Evolutionary conservation across 2,888 invertebrate genomes (phyloP).

Genomic region (Acrocyrtus sp.): DNA sequence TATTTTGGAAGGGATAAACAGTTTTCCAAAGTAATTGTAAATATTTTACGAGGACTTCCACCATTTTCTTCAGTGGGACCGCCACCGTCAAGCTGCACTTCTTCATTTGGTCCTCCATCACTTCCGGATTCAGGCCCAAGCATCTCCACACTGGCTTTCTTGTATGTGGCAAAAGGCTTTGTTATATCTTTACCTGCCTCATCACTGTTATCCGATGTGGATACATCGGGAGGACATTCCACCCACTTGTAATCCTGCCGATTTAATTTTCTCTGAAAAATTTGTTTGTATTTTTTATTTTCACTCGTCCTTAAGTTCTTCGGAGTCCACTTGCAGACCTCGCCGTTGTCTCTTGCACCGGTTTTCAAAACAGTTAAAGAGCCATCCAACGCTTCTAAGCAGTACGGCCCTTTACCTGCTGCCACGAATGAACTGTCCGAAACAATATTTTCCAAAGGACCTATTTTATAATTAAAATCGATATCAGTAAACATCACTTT

Average conservation of each 20-base stretch:
- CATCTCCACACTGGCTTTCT: background rate
- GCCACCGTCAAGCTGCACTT: background rate
- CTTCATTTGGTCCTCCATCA: conserved; percentile 4
- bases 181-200: background rate
- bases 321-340: conserved; percentile 29
- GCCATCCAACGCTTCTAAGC: background rate
- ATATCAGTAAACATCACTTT: conserved; percentile 19
- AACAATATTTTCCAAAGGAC: conserved; percentile 7
- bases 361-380: background rate
- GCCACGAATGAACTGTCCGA: conserved; percentile 18
- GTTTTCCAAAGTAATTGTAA: background rate
- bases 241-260: conserved; percentile 15
- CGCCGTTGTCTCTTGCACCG: background rate
- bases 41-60: background rate
- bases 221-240: conserved; percentile 9
- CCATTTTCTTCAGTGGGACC: background rate
- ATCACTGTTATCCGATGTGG: background rate
- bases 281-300: background rate
- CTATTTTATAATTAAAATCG: conserved; percentile 10
- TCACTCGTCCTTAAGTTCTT: background rate
- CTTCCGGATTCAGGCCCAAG: background rate
- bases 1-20: conserved; percentile 13
- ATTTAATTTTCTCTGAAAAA: background rate
- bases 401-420: conserved; percentile 21
- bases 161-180: background rate